Evolutionary conservation across 2,888 invertebrate genomes (phyloP), one percentile per base, ranked within the genome.

Genomic region (Rhorus exstirpatorius): DNA sequence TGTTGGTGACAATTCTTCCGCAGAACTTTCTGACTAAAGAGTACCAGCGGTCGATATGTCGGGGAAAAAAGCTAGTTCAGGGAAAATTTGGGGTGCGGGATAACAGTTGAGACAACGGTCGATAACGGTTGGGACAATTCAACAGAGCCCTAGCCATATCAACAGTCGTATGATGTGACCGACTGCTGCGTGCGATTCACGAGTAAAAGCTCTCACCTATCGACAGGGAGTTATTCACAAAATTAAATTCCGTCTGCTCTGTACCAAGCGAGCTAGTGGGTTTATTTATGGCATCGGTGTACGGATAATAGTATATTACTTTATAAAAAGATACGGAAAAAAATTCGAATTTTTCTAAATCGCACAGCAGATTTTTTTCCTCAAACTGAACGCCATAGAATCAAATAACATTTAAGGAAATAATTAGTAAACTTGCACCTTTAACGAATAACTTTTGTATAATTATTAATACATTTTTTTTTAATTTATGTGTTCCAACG

Each of bases 31-130:
- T 7, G 6, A 10, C 8, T 8, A 8, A 17, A n/a, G 21, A 55
- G 38, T 68, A 6, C 21, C 78, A 2, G 81, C 31, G 6, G 31
- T 82, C 81, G 81, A 70, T 82, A 82, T 78, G 55, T 41, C 14
- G 31, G 58, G n/a, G 21, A 70, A 19, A 38, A 65, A 4, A 31
- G 31, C 31, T 31, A 31, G 3, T 35, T 38, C 6, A 10, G 24
- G 38, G 3, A 12, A 49, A 0, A 49, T 55, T 1, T 8, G 21
- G 44, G 67, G 24, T 60, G 49, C 24, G 17, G 31, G 14, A 8
- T 67, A 21, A 31, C 31, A n/a, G n/a, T n/a, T n/a, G n/a, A n/a
- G n/a, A n/a, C n/a, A n/a, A n/a, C n/a, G n/a, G 3, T 6, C 63
- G 81, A 65, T 82, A 70, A 70, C 55, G 3, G 1, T 21, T 31